Percentiles rank a stretch among this genome's conserved stretches.
Evolutionary conservation across 2,888 invertebrate genomes (phyloP).

Genomic region (Chalcosyrphus nemorum): DNA sequence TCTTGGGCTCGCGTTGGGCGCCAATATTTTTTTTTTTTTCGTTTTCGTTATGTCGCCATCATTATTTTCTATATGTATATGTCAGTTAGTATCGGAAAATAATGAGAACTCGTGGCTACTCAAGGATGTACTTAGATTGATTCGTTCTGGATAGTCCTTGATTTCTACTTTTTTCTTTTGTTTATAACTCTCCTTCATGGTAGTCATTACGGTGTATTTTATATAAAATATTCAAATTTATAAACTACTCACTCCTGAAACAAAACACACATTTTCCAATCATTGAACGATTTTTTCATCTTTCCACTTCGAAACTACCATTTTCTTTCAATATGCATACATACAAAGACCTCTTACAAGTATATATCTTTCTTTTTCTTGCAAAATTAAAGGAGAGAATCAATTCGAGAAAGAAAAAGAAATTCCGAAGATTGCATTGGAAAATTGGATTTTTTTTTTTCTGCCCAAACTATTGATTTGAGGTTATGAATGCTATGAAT

Average conservation of each 20-base stretch:
- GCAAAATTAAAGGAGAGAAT: background rate
- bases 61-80: background rate
- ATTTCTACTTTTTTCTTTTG: background rate
- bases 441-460: slow-evolving; percentile 29
- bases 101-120: background rate
- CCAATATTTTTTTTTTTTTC: background rate
- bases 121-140: background rate
- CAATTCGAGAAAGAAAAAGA: background rate
- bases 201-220: no score
- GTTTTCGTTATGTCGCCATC: no score
- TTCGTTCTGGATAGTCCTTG: background rate
- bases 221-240: no score
- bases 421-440: slow-evolving; percentile 21
- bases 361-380: background rate
- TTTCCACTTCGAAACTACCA: background rate
- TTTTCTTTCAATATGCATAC: background rate
- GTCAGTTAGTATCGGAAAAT: background rate
- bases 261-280: slow-evolving; percentile 1
- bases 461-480: slow-evolving; percentile 25
- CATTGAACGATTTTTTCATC: slow-evolving; percentile 6
- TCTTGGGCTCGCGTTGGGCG: background rate
- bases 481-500: slow-evolving; percentile 48
- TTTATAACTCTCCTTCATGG: background rate
- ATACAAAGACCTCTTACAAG: background rate
- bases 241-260: background rate